These are phyloP conservation scores for Enteromius afrohamiltoni DNA, from an alignment of 2,797 vertebrate species.

Conservation along the genomic window DNA sequence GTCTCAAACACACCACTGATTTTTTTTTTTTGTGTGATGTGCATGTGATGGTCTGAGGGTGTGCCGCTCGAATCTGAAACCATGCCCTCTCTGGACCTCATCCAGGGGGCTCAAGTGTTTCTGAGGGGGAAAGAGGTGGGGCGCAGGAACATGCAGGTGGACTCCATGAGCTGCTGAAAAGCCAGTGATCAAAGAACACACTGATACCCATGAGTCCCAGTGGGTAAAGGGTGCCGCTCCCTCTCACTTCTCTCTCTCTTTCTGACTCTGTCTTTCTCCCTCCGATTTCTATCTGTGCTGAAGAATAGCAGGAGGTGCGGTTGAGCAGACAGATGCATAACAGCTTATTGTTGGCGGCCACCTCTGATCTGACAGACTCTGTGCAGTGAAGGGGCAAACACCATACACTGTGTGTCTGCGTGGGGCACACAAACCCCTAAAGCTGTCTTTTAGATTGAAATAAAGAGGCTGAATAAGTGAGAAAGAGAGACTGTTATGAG, in stretches of 20 bases:
- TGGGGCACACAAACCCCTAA: not conserved
- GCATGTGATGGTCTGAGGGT: not conserved
- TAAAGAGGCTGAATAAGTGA: not conserved
- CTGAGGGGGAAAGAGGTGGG: conserved; percentile 20
- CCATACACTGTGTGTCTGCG: conserved; percentile 39
- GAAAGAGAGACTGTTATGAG: not conserved
- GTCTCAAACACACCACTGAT: conserved; percentile 2
- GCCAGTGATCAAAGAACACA: conserved; percentile 53
- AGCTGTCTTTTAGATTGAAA: conserved; percentile 43
- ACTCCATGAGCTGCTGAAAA: conserved; percentile 48
- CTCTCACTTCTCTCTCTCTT: conserved; percentile 18
- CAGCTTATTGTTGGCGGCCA: conserved; percentile 71
- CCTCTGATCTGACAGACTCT: conserved; percentile 71
- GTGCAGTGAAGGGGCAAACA: conserved; percentile 33
- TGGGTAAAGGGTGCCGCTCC: conserved; percentile 17
- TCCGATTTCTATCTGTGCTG: conserved; percentile 55
- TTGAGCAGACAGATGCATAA: conserved; percentile 70
- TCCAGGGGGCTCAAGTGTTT: conserved; percentile 31
- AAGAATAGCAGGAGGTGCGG: conserved; percentile 48
- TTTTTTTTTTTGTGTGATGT: not conserved
- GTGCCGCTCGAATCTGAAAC: not conserved
- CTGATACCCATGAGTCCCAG: conserved; percentile 54
- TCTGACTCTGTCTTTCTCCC: conserved; percentile 57
- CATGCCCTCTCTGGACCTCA: conserved; percentile 11
- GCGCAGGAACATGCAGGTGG: conserved; percentile 44